Evolutionary conservation across 2,888 invertebrate genomes (phyloP).

Genomic region (Cinara cedri): DNA sequence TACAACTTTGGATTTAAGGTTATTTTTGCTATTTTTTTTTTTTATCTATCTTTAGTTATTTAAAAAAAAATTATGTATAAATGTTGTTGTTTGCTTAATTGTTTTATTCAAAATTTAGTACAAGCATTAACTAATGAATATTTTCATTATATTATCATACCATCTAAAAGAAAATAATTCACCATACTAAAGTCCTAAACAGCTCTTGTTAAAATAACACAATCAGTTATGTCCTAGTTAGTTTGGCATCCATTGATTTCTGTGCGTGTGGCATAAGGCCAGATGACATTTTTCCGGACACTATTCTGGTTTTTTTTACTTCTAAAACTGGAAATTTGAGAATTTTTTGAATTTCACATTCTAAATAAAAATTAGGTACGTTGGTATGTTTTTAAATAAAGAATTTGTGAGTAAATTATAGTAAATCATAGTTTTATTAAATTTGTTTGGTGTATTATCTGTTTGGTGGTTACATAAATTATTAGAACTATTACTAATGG

Average conservation of each 20-base stretch:
- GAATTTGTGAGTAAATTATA: not conserved
- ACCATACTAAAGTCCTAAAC: not conserved
- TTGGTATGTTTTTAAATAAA: no score
- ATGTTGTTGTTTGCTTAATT: no score
- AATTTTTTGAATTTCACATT: constrained; percentile 7
- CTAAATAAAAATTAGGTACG: not conserved
- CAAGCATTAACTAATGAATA: no score
- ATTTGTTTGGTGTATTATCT: not conserved
- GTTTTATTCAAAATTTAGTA: no score
- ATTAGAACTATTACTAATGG: constrained; percentile 15
- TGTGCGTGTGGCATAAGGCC: constrained; percentile 49
- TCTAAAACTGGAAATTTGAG: constrained; percentile 50
- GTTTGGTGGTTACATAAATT: not conserved
- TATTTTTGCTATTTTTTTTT: no score
- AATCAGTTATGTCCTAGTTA: constrained; percentile 50
- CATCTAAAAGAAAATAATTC: not conserved
- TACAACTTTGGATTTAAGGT: no score
- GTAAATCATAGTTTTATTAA: not conserved
- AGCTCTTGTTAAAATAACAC: constrained; percentile 26
- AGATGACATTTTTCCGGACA: constrained; percentile 55
- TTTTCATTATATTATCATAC: no score
- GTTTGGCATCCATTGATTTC: constrained; percentile 52
- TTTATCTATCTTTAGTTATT: no score
- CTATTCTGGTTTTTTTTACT: constrained; percentile 41
- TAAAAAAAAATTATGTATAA: no score